Evolutionary conservation across 2,888 invertebrate species (phyloP).

Genomic region (Perithous albicinctus): DNA sequence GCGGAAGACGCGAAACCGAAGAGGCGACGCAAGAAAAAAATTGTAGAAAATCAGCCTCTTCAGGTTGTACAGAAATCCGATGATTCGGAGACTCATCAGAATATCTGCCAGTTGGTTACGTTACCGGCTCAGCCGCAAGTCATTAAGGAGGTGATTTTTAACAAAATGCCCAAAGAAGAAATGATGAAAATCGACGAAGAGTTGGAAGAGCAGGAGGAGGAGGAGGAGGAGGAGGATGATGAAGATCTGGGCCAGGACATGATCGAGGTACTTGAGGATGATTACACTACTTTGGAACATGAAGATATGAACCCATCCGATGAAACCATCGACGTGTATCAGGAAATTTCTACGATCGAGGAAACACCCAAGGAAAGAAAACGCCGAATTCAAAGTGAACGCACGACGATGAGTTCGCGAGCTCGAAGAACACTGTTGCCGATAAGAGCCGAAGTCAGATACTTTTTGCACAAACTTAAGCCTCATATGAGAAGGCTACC

Average conservation of each 20-base stretch:
- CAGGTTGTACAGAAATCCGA: conserved; percentile 1
- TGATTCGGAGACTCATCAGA: not conserved
- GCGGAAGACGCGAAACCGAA: conserved; percentile 7
- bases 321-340: conserved; percentile 31
- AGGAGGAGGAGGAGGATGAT: no score
- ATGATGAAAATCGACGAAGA: not conserved
- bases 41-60: not conserved
- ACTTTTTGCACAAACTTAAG: conserved; percentile 79
- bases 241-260: conserved; percentile 30
- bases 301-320: not conserved
- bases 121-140: not conserved
- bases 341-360: conserved; percentile 19
- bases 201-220: not conserved
- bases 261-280: conserved; percentile 51
- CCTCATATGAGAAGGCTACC: conserved; percentile 82
- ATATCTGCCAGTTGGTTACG: conserved; percentile 7
- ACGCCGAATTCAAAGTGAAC: conserved; percentile 54
- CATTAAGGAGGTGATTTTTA: not conserved
- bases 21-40: conserved; percentile 28
- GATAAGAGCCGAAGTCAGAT: conserved; percentile 78
- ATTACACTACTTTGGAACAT: conserved; percentile 16
- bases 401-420: conserved; percentile 70
- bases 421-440: conserved; percentile 80
- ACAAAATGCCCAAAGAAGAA: conserved; percentile 2
- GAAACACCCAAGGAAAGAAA: conserved; percentile 56